phyloP scores from a whole-genome alignment of 2,888 invertebrate species.

The Timema podura region DNA sequence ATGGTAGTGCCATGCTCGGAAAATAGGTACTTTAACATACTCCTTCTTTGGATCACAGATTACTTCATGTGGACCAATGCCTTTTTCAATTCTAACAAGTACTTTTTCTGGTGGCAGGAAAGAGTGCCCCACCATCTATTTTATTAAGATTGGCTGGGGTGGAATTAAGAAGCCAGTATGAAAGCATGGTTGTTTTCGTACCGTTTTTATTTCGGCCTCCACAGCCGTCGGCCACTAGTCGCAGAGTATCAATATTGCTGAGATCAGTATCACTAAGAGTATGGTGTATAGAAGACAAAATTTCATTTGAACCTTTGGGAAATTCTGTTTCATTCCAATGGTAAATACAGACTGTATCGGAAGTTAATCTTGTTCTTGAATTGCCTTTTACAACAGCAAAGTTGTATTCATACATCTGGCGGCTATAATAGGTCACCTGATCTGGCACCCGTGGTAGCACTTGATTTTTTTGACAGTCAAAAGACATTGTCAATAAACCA shows the following conservation, averaged over 20 bases:
- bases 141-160: background rate
- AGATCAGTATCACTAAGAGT: too few relatives aligned
- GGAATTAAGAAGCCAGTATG: background rate
- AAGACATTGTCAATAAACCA: background rate
- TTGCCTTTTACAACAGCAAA: slow-evolving; percentile 1
- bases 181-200: too few relatives aligned
- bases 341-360: background rate
- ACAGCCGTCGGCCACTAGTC: too few relatives aligned
- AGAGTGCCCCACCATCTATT: background rate
- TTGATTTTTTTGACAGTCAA: background rate
- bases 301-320: too few relatives aligned
- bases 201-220: too few relatives aligned
- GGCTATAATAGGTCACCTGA: slow-evolving; percentile 1
- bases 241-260: too few relatives aligned
- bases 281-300: too few relatives aligned
- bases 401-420: slow-evolving; percentile 7
- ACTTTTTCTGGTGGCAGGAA: background rate
- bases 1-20: too few relatives aligned
- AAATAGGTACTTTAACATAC: too few relatives aligned
- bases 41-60: background rate
- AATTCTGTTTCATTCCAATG: slow-evolving; percentile 3
- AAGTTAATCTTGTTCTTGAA: background rate
- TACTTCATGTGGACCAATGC: too few relatives aligned
- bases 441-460: background rate
- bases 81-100: too few relatives aligned